Base-by-base conservation (phyloP, 1,140 invertebrate species). In the Cherax quadricarinatus region DNA sequence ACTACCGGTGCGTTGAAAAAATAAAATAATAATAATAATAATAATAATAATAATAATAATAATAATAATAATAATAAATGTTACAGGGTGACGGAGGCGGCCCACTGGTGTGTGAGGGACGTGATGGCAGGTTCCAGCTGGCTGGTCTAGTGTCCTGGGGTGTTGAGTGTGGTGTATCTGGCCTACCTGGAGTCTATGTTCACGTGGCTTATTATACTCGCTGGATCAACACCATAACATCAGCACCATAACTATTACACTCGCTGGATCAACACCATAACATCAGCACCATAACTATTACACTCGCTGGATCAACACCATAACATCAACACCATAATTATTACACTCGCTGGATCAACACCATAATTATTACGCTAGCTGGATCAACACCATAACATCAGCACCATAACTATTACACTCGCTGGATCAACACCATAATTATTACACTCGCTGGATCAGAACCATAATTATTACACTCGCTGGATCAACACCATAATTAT, bases 101-200 rank as follows among this genome's bases (percentile, higher is more conserved):
- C 93, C 98, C 98, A 0, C 96, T 99, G 95, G 98, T 99, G 0
- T 99, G 98, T 94, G 97, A 98, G 95, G 96, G 96, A 21, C 95
- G 96, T 9, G 91, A 89, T 30, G 98, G 98, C 10, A 96, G 96
- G 62, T 98, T 97, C 97, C 96, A 98, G 94, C 95, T 98, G 4
- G 97, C 98, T 12, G 98, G 98, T 16, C 96, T 99, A 14, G 98
- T 99, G 1, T 98, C 97, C 49, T 99, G 98, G 98, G 98, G 98
- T 21, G 94, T 95, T 79, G 97, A 98, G 12, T 98, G 98, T 94
- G 98, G 98, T 6, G 97, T 98, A 95, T 95, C 96, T 30, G 97
- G 98, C 75, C 97, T 98, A 18, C 98, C 98, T 70, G 98, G 98
- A 21, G 98, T 98, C 18, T 99, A 99, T 94, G 96, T 98, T 0